Conservation (phyloP, 2,888 invertebrate species). For the Thymelicus sylvestris region DNA sequence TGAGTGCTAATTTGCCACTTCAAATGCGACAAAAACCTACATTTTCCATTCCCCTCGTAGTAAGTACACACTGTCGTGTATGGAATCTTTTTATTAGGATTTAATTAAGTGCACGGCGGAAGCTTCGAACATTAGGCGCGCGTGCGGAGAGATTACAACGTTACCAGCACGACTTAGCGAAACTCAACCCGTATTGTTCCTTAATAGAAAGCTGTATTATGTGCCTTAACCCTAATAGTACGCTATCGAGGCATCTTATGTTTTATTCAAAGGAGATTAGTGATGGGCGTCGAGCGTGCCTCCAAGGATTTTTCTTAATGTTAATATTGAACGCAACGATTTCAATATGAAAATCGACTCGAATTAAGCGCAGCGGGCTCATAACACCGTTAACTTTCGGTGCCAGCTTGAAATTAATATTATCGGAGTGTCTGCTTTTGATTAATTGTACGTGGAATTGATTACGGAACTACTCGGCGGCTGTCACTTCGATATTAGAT, state of each 20-base stretch:
- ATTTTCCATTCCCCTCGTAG: slow-evolving; percentile 54
- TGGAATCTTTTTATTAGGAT: slow-evolving; percentile 68
- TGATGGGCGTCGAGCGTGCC: slow-evolving; percentile 62
- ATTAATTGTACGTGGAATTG: slow-evolving; percentile 63
- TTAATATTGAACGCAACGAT: slow-evolving; percentile 60
- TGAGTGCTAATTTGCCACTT: slow-evolving; percentile 20
- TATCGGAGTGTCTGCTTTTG: slow-evolving; percentile 58
- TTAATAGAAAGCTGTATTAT: slow-evolving; percentile 76
- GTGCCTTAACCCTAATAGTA: slow-evolving; percentile 76
- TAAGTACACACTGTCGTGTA: slow-evolving; percentile 28
- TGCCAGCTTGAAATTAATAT: slow-evolving; percentile 55
- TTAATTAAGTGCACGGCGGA: slow-evolving; percentile 71
- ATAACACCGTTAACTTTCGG: slow-evolving; percentile 38
- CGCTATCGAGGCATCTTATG: slow-evolving; percentile 79
- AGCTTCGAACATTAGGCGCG: slow-evolving; percentile 59
- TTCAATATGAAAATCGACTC: slow-evolving; percentile 52
- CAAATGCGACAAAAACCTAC: slow-evolving; percentile 31
- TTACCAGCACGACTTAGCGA: slow-evolving; percentile 37
- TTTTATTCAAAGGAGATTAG: slow-evolving; percentile 81
- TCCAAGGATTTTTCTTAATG: slow-evolving; percentile 68
- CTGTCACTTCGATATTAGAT: slow-evolving; percentile 39
- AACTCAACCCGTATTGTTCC: slow-evolving; percentile 56
- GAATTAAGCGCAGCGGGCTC: slow-evolving; percentile 51
- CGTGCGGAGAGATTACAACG: slow-evolving; percentile 62
- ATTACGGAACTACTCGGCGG: slow-evolving; percentile 51